These are phyloP conservation scores for Brienomyrus longianalis DNA, from an alignment of 2,113 vertebrate species.

Conservation along the genomic window DNA sequence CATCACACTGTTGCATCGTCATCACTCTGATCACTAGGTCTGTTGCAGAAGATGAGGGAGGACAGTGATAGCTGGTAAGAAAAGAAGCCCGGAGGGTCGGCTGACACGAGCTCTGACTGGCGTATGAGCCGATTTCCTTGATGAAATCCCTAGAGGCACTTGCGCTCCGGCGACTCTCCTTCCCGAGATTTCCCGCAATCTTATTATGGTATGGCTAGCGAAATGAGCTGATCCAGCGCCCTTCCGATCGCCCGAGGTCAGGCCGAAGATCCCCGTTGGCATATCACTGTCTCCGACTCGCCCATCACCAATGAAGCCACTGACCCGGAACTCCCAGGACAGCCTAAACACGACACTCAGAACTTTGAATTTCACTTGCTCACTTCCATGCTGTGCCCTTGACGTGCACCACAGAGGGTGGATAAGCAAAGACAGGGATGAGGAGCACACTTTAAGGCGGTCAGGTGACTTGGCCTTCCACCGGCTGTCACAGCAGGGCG, in stretches of 20 bases:
- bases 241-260: constrained; percentile 38
- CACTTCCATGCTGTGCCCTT: neutral
- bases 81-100: constrained; percentile 22
- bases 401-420: neutral
- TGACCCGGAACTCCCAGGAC: constrained; percentile 19
- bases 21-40: neutral
- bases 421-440: neutral
- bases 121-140: constrained; percentile 29
- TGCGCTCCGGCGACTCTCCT: constrained; percentile 28
- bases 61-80: constrained; percentile 26
- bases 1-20: neutral
- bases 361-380: neutral
- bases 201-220: constrained; percentile 36
- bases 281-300: neutral
- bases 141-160: constrained; percentile 26
- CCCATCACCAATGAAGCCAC: neutral
- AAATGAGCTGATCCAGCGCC: constrained; percentile 23
- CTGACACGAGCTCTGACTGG: constrained; percentile 12
- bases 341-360: neutral
- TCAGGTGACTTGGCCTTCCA: neutral
- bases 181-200: constrained; percentile 24
- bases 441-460: neutral
- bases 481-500: neutral
- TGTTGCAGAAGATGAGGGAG: neutral
- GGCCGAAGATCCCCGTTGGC: constrained; percentile 12